Evolutionary conservation across 2,888 invertebrate species (phyloP), one percentile per base, ranked within the genome.

Genomic region (Harpalus rubripes): DNA sequence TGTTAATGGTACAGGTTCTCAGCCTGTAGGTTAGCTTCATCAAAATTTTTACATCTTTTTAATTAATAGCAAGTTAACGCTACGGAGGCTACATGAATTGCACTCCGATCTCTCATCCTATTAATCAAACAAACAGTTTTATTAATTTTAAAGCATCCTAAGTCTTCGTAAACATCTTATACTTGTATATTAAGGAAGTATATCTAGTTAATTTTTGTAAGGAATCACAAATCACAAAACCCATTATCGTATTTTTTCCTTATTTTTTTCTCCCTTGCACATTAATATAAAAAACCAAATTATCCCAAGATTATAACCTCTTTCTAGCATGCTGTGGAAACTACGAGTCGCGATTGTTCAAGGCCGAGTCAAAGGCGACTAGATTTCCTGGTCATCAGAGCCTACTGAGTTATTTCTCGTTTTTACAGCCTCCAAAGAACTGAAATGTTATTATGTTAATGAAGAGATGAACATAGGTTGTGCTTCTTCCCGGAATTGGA

Each of bases 321-420:
- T 26, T 74, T 74, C 44, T 39, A 59, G 59, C 32, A 52, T n/a
- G 39, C 41, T 59, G 12, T 56, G 59, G 39, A 59, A 80, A 58
- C 61, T 59, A 61, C 52, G 41, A 72, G 39, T 74, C 52, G 81
- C 63, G 44, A 52, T 52, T 65, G 44, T 68, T 81, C 81, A 81
- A 68, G 81, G 81, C 56, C 72, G 68, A 16, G 15, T n/a, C 63
- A 81, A 8, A 58, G 78, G 32, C 58, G 58, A 72, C 72, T 81
- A 41, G 56, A 68, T 81, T 81, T 81, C 81, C 81, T 81, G 81
- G 58, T 81, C 81, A 26, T 68, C 68, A 39, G 16, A 63, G 26
- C 63, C 68, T 8, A 68, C 32, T 68, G 10, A 32, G n/a, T 32
- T 32, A 32, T 59, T 78, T 78, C 12, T 78, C 12, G 76, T 76